Evolutionary conservation across 2,888 invertebrate genomes (phyloP).

Genomic region (Harmothoe impar): DNA sequence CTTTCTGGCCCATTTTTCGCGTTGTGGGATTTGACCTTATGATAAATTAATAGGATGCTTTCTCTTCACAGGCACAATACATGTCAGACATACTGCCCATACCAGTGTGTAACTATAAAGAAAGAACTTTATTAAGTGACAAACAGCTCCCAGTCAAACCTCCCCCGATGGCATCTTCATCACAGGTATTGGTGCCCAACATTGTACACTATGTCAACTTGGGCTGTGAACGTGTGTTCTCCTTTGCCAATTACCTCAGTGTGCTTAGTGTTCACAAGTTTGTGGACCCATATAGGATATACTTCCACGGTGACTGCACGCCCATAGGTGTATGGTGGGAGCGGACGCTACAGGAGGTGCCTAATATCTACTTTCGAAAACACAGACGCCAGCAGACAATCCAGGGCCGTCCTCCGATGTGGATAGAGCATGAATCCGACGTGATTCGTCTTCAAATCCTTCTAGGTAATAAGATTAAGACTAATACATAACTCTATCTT

Average conservation of each 20-base stretch:
- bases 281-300: neutral
- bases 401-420: neutral
- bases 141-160: neutral
- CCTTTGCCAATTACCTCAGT: conserved; percentile 23
- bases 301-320: conserved; percentile 30
- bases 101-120: too few relatives aligned
- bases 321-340: conserved; percentile 15
- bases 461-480: too few relatives aligned
- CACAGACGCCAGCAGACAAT: neutral
- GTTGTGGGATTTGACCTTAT: too few relatives aligned
- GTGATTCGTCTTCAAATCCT: conserved; percentile 22
- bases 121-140: neutral
- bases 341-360: neutral
- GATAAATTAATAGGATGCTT: too few relatives aligned
- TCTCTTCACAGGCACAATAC: too few relatives aligned
- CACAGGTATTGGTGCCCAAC: neutral
- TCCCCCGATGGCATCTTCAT: neutral
- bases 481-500: too few relatives aligned
- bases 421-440: conserved; percentile 30
- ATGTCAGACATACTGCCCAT: too few relatives aligned
- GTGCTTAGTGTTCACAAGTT: conserved; percentile 18
- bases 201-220: conserved; percentile 31
- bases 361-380: conserved; percentile 14
- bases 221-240: neutral
- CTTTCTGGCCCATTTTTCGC: too few relatives aligned